These are phyloP conservation scores for Zosterops borbonicus DNA, from an alignment of 2,113 vertebrate genomes.

Conservation along the genomic window DNA sequence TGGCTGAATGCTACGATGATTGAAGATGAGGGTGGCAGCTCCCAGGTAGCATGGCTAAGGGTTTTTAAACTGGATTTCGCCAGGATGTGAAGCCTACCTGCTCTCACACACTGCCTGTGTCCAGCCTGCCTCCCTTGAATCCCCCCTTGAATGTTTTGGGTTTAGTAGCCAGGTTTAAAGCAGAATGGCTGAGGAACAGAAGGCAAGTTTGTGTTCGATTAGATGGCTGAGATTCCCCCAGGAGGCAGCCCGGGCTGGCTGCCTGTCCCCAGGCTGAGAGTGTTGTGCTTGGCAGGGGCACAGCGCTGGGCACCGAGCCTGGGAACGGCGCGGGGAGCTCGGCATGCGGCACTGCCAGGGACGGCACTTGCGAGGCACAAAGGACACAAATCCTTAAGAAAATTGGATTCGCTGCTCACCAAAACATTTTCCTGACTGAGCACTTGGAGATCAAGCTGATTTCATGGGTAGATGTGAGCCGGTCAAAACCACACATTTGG, in stretches of 20 bases:
- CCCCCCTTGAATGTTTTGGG: background rate
- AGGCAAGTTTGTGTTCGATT: background rate
- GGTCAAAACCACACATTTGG: background rate
- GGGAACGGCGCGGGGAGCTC: background rate
- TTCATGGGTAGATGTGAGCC: background rate
- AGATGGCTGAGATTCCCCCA: background rate
- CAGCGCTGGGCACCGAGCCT: background rate
- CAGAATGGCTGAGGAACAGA: background rate
- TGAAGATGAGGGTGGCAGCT: background rate
- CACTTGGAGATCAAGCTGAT: background rate
- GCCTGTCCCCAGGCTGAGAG: background rate
- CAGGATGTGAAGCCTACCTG: background rate
- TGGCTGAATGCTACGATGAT: background rate
- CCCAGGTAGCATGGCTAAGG: background rate
- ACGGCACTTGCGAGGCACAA: background rate
- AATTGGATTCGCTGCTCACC: background rate
- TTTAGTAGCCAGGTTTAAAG: background rate
- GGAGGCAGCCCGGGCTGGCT: background rate
- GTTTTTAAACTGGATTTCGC: background rate
- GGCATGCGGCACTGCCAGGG: accelerated
- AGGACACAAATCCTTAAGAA: background rate
- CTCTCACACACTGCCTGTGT: background rate
- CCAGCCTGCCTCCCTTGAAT: background rate
- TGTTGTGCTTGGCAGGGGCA: background rate
- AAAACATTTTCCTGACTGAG: background rate